Conservation (phyloP, 2,888 invertebrate species). For the Nomada goodeniana region DNA sequence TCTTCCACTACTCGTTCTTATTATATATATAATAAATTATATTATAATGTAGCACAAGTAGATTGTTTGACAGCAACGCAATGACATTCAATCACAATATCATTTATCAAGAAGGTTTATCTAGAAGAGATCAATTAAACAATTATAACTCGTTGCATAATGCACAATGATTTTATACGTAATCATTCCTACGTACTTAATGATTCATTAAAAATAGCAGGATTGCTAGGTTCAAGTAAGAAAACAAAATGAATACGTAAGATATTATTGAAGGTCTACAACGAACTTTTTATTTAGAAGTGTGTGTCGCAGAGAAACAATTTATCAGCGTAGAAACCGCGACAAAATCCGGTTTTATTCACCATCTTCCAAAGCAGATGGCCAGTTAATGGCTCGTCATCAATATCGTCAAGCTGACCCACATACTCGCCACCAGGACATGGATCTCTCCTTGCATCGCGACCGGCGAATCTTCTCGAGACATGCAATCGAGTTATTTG, state of each 20-base stretch:
- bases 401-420: slow-evolving; percentile 41
- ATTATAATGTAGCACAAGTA: too few species aligned
- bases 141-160: too few species aligned
- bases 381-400: slow-evolving; percentile 38
- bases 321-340: slow-evolving; percentile 27
- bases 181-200: too few species aligned
- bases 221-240: too few species aligned
- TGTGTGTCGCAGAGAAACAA: neutral
- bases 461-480: slow-evolving; percentile 8
- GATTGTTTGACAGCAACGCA: too few species aligned
- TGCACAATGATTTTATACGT: too few species aligned
- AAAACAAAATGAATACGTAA: neutral
- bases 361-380: slow-evolving; percentile 25
- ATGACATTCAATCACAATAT: too few species aligned
- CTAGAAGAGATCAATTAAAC: too few species aligned
- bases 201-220: too few species aligned
- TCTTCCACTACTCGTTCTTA: too few species aligned
- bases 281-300: neutral
- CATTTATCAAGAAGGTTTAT: too few species aligned
- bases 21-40: too few species aligned
- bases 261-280: neutral
- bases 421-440: slow-evolving; percentile 30
- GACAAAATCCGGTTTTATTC: slow-evolving; percentile 44
- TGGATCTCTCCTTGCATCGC: slow-evolving; percentile 27
- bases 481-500: slow-evolving; percentile 12